Evolutionary conservation across 2,888 invertebrate species (phyloP).

Genomic region (Athetis lepigone): DNA sequence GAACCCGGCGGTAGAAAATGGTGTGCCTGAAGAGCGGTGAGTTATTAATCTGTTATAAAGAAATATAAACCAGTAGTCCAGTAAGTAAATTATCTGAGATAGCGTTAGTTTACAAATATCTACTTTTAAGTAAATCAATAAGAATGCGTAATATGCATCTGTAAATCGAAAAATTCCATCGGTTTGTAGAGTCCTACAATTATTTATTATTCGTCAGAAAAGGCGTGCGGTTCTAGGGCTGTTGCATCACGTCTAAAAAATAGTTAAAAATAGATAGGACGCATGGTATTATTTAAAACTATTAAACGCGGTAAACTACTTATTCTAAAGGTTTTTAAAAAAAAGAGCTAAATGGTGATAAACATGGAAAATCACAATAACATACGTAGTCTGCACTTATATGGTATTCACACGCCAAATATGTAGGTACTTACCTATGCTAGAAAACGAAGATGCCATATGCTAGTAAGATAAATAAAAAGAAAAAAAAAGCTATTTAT

Average conservation of each 20-base stretch:
- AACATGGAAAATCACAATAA: neutral
- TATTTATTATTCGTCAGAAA: neutral
- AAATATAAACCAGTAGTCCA: too few relatives aligned
- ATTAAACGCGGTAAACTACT: neutral
- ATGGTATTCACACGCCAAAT: neutral
- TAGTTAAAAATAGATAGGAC: constrained; percentile 35
- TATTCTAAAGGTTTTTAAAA: neutral
- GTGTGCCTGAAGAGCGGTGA: constrained; percentile 84
- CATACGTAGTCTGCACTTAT: too few relatives aligned
- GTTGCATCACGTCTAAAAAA: constrained; percentile 31
- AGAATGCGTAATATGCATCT: neutral
- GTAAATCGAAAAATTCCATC: neutral
- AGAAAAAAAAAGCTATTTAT: too few relatives aligned
- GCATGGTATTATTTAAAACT: constrained; percentile 17
- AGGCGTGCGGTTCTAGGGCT: neutral
- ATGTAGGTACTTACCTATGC: neutral
- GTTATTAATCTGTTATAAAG: constrained; percentile 21
- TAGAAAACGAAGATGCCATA: neutral
- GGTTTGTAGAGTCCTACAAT: neutral
- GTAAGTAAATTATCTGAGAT: too few relatives aligned
- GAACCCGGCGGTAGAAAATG: constrained; percentile 81
- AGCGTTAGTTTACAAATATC: constrained; percentile 6
- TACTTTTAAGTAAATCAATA: neutral
- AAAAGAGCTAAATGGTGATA: neutral
- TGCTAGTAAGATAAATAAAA: too few relatives aligned